Base-by-base conservation (phyloP, 2,797 vertebrate genomes). In the Notolepis coatsorum region DNA sequence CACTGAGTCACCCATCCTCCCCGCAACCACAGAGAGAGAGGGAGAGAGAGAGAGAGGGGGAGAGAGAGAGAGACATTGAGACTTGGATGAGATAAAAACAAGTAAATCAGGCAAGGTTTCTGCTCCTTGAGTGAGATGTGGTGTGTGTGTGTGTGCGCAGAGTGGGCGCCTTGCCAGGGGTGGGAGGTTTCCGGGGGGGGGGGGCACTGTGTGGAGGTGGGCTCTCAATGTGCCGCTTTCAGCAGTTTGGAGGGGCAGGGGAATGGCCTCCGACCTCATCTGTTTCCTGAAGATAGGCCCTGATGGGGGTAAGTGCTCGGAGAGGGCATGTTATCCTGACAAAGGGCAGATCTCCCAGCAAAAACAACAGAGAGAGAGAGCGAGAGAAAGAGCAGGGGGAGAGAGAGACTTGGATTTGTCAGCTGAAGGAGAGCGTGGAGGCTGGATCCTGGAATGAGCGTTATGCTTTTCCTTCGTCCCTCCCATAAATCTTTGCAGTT, bases 241-340 rank as follows among this genome's bases (percentile, higher is more conserved):
- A 96, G 95, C 95, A 94, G 91, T 96, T 96, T 95, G 91, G 91
- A 93, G 93, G 95, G 93, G 95, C 95, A 94, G 95, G 95, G 95
- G 96, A 97, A 96, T 92, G 94, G 94, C 93, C 91, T 92, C 91
- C 94, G 95, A 92, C 92, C 94, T 95, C 95, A 95, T 97, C 96
- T 99, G 97, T 98, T 98, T 99, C 97, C 97, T 97, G 96, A 94
- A 96, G 97, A 99, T 99, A 98, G 95, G 95, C 91, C 88, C 91
- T 93, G 91, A 93, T 85, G 89, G 90, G 90, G 91, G 82, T 90
- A 91, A 91, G 89, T 86, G 80, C 93, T 94, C 91, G 85, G 88
- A 94, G 94, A 95, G 88, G 88, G 86, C 88, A 90, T 85, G 88
- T 89, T 91, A 89, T 91, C 88, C 89, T 91, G 89, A 90, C 88